Percentiles rank a stretch among this genome's conserved stretches.
These are phyloP conservation scores for Cairina moschata DNA, from an alignment of 2,113 vertebrate genomes.

Conservation along the genomic window DNA sequence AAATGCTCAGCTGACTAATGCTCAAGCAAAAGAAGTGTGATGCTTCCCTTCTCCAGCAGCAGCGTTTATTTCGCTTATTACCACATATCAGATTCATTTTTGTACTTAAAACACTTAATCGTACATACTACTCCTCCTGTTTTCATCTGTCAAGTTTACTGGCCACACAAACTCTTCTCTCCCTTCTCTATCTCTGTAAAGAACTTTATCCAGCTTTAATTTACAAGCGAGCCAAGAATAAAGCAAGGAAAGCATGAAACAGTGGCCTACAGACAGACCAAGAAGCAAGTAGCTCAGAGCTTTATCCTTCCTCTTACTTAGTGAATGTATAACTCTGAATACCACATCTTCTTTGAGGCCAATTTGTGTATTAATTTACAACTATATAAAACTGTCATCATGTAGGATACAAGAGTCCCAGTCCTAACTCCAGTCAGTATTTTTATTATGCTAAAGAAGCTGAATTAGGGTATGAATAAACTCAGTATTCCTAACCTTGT, in stretches of 20 bases:
- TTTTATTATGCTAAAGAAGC: neutral
- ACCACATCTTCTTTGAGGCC: neutral
- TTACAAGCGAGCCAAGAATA: neutral
- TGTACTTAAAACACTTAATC: neutral
- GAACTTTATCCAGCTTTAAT: neutral
- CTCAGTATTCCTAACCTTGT: neutral
- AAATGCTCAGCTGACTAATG: neutral
- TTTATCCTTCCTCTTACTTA: neutral
- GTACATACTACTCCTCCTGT: accelerated
- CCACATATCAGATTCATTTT: neutral
- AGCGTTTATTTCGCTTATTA: neutral
- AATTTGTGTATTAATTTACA: neutral
- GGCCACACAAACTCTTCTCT: neutral
- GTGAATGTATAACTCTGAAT: neutral
- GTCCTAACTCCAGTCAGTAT: neutral
- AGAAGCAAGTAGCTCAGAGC: neutral
- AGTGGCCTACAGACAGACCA: neutral
- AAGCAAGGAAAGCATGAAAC: neutral
- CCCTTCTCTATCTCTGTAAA: neutral
- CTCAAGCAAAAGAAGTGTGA: neutral
- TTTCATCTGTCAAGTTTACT: neutral
- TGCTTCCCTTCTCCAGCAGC: neutral
- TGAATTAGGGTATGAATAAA: neutral
- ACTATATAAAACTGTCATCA: neutral
- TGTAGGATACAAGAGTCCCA: neutral